Base-by-base conservation (phyloP, 1,140 invertebrate genomes). In the Melanaphis sacchari region DNA sequence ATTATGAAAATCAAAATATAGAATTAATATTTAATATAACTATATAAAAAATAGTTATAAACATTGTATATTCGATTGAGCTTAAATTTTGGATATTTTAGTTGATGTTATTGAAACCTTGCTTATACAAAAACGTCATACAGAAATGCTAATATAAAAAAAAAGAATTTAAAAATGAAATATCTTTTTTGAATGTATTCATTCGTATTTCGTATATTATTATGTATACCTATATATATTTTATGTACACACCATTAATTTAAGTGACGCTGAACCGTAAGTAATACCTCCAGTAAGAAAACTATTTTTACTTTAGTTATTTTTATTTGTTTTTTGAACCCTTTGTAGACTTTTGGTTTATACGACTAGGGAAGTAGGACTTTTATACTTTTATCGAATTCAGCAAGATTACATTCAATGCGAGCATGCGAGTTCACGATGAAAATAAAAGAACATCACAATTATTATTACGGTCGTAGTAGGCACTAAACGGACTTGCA, bases 301-400 rank as follows among this genome's bases (percentile, higher is more conserved):
- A 90, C 89, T 90, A 49, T 54, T 90, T 90, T 90, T 90, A 90
- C 59, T 90, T 90, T 89, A 43, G 41, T 41, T 18, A 49, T 89
- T 89, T 89, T 89, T 89, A 89, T 89, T 89, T 89, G 49, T 90
- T 90, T 90, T 90, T 59, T 38, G 52, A 59, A 90, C 52, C 89
- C 89, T 90, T 90, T 90, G 89, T 90, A 52, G 89, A 90, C 89
- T 90, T 90, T 59, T 90, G 89, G 89, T 59, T 90, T 90, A 90
- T 90, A 59, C 52, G 89, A 90, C 89, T 59, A 52, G 52, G 38
- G 40, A 90, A 59, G 52, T 40, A 54, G 59, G 52, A 38, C 89
- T 90, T 90, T 90, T 59, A 90, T 66, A 52, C 40, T 90, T 59
- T 59, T 90, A 59, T 90, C 38, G 89, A 41, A 59, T 59, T 41